Base-by-base conservation (phyloP, 2,113 vertebrate species). In the Poeciliopsis turrubarensis region DNA sequence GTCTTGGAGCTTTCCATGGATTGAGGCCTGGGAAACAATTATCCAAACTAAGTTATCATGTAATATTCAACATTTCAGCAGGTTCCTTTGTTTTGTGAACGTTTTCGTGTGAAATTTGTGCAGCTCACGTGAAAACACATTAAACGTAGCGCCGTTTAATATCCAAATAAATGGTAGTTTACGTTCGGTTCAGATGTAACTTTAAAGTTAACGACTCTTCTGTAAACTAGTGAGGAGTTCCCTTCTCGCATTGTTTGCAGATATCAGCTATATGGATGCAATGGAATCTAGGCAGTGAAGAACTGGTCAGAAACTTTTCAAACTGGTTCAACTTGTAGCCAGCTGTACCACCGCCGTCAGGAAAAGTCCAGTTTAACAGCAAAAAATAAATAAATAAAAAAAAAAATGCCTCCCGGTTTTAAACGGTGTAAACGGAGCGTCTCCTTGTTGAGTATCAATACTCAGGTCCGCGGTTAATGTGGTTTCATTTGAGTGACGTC, bases 11-110 rank as follows among this genome's bases (percentile, higher is more conserved):
- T 68, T 82, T 89, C 84, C 89, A 85, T 85, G 92, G 93, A 94
- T 92, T 68, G 90, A 92, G 93, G 92, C 92, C 93, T 92, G 92
- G 92, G 89, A 90, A 92, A 93, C 88, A 91, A 82, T 89, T 82
- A 84, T 85, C 86, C 81, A 89, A 82, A 92, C 69, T 82, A 65
- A 84, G 54, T 87, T 88, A 26, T 79, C 63, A 76, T 62, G 62
- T 65, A 86, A 39, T 72, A 22, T 70, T 37, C 60, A 64, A 13
- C 25, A 86, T 81, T 75, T 1, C 26, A 72, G 29, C 32, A 17
- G 61, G 34, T 29, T 7, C 0, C 32, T 68, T 60, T 25, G 12
- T 30, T 65, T 29, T 14, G 64, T 34, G 14, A 11, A 9, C 47
- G 31, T n/a, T 5, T 22, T 1, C 0, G 32, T 41, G 73, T 60